Conservation (phyloP, 2,113 vertebrate genomes). For the Elachura formosa region DNA sequence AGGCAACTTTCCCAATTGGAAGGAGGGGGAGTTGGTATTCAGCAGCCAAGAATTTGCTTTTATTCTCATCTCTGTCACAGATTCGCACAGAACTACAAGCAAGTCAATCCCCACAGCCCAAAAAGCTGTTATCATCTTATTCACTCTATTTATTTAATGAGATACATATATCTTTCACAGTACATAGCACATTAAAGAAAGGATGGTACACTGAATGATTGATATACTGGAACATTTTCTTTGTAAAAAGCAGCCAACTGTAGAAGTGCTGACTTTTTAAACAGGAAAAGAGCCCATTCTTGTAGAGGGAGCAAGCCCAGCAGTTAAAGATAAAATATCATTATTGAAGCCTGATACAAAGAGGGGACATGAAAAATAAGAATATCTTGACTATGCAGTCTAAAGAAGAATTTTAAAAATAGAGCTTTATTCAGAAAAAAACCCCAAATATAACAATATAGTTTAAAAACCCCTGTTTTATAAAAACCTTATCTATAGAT, state of each 20-base stretch:
- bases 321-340: not conserved
- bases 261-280: constrained; percentile 43
- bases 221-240: constrained; percentile 32
- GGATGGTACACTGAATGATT: constrained; percentile 3
- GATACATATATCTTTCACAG: constrained; percentile 21
- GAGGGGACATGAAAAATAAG: not conserved
- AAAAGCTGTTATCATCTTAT: constrained; percentile 21
- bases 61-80: constrained; percentile 30
- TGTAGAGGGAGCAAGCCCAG: not conserved
- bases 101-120: not conserved
- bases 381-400: not conserved
- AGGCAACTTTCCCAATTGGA: constrained; percentile 27
- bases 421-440: not conserved
- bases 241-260: constrained; percentile 25
- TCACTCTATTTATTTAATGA: constrained; percentile 43
- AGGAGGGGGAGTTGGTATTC: constrained; percentile 7
- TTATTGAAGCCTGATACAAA: not conserved
- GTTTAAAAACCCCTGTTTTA: not conserved
- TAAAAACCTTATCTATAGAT: not conserved
- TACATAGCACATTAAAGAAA: constrained; percentile 17
- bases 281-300: constrained; percentile 3
- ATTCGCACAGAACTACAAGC: constrained; percentile 3
- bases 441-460: not conserved
- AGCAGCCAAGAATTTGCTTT: not conserved
- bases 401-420: not conserved